Percentiles rank a stretch among this genome's conserved stretches.
Evolutionary conservation across 2,888 invertebrate species (phyloP).

Genomic region (Tyria jacobaeae): DNA sequence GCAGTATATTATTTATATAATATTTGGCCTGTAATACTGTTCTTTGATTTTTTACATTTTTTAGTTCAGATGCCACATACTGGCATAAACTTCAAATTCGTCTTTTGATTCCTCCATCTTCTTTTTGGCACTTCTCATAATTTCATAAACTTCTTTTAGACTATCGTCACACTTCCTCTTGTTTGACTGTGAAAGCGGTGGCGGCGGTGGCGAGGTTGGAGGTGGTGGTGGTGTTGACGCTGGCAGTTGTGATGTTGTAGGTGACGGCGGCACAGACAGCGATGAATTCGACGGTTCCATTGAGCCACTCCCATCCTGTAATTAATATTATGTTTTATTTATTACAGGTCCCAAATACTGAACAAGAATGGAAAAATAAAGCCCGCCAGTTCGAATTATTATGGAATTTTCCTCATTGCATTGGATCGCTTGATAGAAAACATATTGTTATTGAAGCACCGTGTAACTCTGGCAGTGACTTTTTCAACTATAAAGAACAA

Average conservation of each 20-base stretch:
- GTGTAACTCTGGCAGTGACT: conserved; percentile 45
- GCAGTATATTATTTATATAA: conserved; percentile 40
- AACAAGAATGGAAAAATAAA: conserved; percentile 32
- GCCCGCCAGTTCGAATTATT: conserved; percentile 3
- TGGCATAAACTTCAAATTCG: conserved; percentile 40
- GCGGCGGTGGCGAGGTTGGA: conserved; percentile 20
- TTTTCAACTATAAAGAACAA: conserved; percentile 40
- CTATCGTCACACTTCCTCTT: conserved; percentile 29
- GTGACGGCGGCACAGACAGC: conserved; percentile 30
- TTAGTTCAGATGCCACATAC: conserved; percentile 39
- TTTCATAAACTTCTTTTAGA: conserved; percentile 29
- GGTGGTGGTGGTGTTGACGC: conserved; percentile 23
- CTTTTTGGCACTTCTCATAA: conserved; percentile 36
- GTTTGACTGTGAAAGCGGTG: conserved; percentile 30
- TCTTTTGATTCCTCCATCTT: conserved; percentile 30
- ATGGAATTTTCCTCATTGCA: conserved; percentile 16
- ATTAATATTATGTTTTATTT: conserved; percentile 29
- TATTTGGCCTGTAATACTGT: conserved; percentile 38
- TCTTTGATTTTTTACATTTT: conserved; percentile 36
- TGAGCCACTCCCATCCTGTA: conserved; percentile 30
- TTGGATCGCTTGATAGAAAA: conserved; percentile 12
- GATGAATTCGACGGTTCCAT: conserved; percentile 30
- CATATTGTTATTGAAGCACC: conserved; percentile 44
- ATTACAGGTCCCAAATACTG: conserved; percentile 32
- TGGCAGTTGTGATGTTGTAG: conserved; percentile 29